Conservation (phyloP, 2,113 vertebrate genomes). For the Chionomys nivalis region DNA sequence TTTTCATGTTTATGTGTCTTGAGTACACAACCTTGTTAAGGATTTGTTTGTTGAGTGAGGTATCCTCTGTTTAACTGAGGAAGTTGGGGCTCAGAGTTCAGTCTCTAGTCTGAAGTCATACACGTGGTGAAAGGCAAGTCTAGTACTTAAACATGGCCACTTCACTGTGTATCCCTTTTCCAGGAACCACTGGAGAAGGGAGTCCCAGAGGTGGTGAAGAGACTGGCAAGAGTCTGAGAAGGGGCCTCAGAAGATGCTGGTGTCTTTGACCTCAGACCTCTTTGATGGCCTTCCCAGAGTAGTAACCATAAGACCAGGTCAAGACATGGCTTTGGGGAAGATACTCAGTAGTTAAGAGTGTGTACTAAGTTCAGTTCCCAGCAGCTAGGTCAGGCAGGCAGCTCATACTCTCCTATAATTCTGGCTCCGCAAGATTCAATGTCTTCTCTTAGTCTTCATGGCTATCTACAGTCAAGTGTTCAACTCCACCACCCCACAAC, state of each 20-base stretch:
- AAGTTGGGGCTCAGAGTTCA: not conserved
- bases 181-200: not conserved
- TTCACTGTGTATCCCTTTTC: not conserved
- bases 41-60: too few relatives aligned
- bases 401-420: not conserved
- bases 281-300: not conserved
- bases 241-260: not conserved
- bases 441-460: not conserved
- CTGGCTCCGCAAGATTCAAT: too few relatives aligned
- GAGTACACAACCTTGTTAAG: not conserved
- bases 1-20: not conserved
- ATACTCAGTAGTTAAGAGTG: not conserved
- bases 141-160: not conserved
- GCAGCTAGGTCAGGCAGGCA: not conserved
- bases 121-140: not conserved
- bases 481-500: not conserved
- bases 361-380: not conserved
- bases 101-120: not conserved
- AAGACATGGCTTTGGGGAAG: not conserved
- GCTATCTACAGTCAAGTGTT: not conserved
- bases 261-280: not conserved
- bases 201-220: not conserved
- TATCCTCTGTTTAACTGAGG: not conserved
- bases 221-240: not conserved
- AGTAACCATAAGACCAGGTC: not conserved